phyloP scores from a whole-genome alignment of 2,888 invertebrate species.

The Pomacea canaliculata region DNA sequence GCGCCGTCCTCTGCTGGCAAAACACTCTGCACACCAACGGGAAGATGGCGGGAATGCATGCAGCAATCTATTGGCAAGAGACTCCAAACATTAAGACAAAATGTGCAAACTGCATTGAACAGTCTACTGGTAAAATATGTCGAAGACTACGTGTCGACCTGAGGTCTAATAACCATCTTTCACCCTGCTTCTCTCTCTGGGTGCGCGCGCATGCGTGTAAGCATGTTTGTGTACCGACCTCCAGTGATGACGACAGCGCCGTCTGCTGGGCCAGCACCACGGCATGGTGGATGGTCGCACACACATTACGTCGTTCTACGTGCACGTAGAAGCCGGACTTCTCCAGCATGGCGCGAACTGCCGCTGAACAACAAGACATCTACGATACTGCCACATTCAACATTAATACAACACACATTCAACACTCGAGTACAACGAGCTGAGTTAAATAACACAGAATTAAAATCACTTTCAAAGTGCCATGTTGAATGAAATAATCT shows the following conservation, averaged over 20 bases:
- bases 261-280: slow-evolving; percentile 47
- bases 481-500: too few relatives aligned
- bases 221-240: not conserved
- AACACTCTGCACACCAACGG: slow-evolving; percentile 10
- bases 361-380: slow-evolving; percentile 43
- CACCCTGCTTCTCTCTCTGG: too few relatives aligned
- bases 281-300: slow-evolving; percentile 72
- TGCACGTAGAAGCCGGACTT: slow-evolving; percentile 67
- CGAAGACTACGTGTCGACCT: too few relatives aligned
- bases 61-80: not conserved
- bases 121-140: too few relatives aligned
- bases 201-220: not conserved
- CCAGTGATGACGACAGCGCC: slow-evolving; percentile 23
- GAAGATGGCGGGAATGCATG: not conserved
- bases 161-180: too few relatives aligned
- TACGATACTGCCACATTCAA: too few relatives aligned
- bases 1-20: slow-evolving; percentile 13
- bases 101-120: too few relatives aligned
- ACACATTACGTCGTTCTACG: slow-evolving; percentile 67
- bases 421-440: too few relatives aligned
- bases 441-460: too few relatives aligned
- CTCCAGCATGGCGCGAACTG: slow-evolving; percentile 61
- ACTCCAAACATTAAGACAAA: too few relatives aligned
- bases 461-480: too few relatives aligned
- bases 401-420: too few relatives aligned